A percentile compares a stretch with the other conserved stretches of the same genome.
phyloP scores from a whole-genome alignment of 2,113 vertebrate species.

The Bambusicola thoracicus region DNA sequence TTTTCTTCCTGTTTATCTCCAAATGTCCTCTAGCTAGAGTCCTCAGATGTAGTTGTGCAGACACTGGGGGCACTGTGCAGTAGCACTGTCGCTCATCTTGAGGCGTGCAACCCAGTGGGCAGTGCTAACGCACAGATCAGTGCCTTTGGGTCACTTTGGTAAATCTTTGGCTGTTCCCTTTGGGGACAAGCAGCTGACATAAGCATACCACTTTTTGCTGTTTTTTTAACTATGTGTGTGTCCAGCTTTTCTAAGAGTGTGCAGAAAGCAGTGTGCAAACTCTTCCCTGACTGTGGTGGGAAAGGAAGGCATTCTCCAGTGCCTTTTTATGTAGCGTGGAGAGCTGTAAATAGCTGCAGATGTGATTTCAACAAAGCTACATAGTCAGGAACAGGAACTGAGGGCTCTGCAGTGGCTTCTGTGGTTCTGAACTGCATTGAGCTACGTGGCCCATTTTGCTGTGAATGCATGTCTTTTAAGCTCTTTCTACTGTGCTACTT shows the following conservation, averaged over 20 bases:
- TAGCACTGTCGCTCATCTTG: neutral
- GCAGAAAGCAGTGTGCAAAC: neutral
- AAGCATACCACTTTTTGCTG: neutral
- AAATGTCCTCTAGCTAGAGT: neutral
- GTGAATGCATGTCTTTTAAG: neutral
- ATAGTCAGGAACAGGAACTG: neutral
- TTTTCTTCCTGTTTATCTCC: neutral
- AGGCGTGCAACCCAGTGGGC: neutral
- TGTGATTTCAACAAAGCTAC: neutral
- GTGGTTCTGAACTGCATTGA: neutral
- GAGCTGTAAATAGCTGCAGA: neutral
- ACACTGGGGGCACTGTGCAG: neutral
- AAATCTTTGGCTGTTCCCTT: neutral
- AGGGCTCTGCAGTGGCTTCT: neutral
- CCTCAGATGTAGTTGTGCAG: neutral
- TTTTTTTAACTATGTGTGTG: fast-evolving
- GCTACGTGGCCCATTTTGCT: neutral
- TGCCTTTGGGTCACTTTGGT: neutral
- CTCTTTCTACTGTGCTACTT: neutral
- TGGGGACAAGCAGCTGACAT: neutral
- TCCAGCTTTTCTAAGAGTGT: neutral
- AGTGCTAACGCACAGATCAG: too few species aligned
- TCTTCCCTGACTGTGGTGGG: neutral
- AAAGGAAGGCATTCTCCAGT: neutral
- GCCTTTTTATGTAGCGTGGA: neutral